Conservation (phyloP, 1,140 invertebrate genomes). For the Euborellia annulipes region DNA sequence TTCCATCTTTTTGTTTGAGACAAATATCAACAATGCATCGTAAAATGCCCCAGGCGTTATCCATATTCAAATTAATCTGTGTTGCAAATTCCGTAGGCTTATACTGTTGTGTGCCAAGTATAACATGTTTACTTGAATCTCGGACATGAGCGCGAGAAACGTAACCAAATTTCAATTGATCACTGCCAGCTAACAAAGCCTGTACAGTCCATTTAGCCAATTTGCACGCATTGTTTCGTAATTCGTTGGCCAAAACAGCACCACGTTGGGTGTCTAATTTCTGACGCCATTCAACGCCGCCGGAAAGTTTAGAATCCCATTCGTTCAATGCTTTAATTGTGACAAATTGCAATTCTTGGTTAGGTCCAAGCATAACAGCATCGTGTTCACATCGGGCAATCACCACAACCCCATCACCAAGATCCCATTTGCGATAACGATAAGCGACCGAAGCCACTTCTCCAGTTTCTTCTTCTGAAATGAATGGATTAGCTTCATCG, state of each 20-base stretch:
- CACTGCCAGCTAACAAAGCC: conserved; percentile 87
- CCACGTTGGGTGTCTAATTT: conserved; percentile 94
- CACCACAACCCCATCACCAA: conserved; percentile 84
- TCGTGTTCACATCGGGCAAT: conserved; percentile 94
- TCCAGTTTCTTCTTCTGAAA: conserved; percentile 70
- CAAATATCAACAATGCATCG: conserved; percentile 95
- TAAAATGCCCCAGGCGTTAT: conserved; percentile 98
- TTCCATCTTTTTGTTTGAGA: conserved; percentile 93
- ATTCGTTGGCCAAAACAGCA: conserved; percentile 93
- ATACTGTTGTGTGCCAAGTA: conserved; percentile 96
- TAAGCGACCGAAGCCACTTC: conserved; percentile 93
- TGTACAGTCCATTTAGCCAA: conserved; percentile 98
- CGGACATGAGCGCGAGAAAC: conserved; percentile 85
- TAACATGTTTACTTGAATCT: conserved; percentile 92
- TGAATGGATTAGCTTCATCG: conserved; percentile 84
- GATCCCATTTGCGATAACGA: conserved; percentile 91
- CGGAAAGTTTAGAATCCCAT: conserved; percentile 59
- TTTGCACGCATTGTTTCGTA: conserved; percentile 98
- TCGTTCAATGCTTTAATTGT: conserved; percentile 80
- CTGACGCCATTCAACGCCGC: conserved; percentile 95
- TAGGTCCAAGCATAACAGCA: conserved; percentile 80
- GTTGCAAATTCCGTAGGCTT: conserved; percentile 96
- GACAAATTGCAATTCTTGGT: conserved; percentile 82
- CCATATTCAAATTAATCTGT: conserved; percentile 98
- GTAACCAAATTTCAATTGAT: conserved; percentile 97